Evolutionary conservation across 2,888 invertebrate genomes (phyloP).

Genomic region (Pasiphila rectangulata): DNA sequence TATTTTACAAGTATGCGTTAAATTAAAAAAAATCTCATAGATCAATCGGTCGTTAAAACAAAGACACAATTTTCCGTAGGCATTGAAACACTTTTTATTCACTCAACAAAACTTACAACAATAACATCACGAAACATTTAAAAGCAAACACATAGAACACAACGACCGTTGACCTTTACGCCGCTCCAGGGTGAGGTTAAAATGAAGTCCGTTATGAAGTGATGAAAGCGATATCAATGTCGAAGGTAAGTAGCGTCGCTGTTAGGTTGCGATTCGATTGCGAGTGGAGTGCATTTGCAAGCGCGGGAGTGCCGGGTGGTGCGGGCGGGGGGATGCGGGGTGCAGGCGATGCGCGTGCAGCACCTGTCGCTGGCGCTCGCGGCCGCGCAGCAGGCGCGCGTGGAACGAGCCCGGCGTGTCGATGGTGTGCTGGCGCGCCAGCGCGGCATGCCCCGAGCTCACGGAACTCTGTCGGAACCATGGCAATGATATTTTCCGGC

Average conservation of each 20-base stretch:
- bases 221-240: constrained; percentile 17
- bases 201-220: constrained; percentile 9
- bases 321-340: constrained; percentile 21
- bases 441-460: constrained; percentile 85
- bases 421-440: constrained; percentile 93
- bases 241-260: constrained; percentile 2
- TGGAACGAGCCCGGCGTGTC: constrained; percentile 93
- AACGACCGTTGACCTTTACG: constrained; percentile 29
- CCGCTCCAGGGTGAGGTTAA: constrained; percentile 13
- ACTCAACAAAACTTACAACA: constrained; percentile 17
- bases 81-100: constrained; percentile 19
- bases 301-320: constrained; percentile 43
- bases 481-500: constrained; percentile 92
- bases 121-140: constrained; percentile 12
- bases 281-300: constrained; percentile 40
- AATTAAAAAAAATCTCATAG: background rate
- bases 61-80: constrained; percentile 30
- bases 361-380: constrained; percentile 81
- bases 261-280: constrained; percentile 2
- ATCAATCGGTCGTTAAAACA: constrained; percentile 17
- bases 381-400: constrained; percentile 85
- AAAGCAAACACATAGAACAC: constrained; percentile 17
- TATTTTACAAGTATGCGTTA: background rate
- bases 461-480: constrained; percentile 93
- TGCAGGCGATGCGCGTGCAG: constrained; percentile 47